Base-by-base conservation (phyloP, 2,797 vertebrate genomes). In the Hoplostethus atlanticus region DNA sequence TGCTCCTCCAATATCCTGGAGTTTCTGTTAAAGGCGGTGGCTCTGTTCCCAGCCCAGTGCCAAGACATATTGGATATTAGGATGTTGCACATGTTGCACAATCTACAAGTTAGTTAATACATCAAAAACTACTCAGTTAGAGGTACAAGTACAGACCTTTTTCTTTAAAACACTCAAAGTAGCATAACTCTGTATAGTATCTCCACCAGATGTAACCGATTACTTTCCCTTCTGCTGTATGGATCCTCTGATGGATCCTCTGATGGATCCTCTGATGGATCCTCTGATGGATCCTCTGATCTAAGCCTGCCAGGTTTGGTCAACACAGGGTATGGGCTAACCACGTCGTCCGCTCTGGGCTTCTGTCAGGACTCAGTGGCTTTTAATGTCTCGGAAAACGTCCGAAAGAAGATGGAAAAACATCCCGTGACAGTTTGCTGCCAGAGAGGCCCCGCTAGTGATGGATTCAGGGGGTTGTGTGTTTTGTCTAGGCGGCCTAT, bases 381-480 rank as follows among this genome's bases (percentile, higher is more conserved):
- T 58, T 58, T 58, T 40, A 58, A 40, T 55, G 55, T 58, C 55
- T 38, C 3, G 34, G 55, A 58, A 17, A 58, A 16, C n/a, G n/a
- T 48, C n/a, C 16, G 13, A 11, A 7, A 36, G 17, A 40, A 40
- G 16, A 58, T 21, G 36, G 50, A 53, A 71, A 63, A 68, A 73
- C 8, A 15, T 8, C 46, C 61, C 59, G 17, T 5, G 4, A 55
- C 16, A 51, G 2, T 40, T 62, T 72, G 42, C 65, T 55, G 8
- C 42, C 21, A 16, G 78, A 58, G 59, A 61, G 5, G 13, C 15
- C 5, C 31, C 16, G 34, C 50, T 1, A 6, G 25, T 63, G 70
- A 68, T 68, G 53, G 56, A 77, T 81, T 64, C 6, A 13, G 13
- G 13, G n/a, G 12, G 25, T 48, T 54, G 30, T 31, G 25, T 34